Conservation (phyloP, 2,888 invertebrate species). For the Erebia aethiops region DNA sequence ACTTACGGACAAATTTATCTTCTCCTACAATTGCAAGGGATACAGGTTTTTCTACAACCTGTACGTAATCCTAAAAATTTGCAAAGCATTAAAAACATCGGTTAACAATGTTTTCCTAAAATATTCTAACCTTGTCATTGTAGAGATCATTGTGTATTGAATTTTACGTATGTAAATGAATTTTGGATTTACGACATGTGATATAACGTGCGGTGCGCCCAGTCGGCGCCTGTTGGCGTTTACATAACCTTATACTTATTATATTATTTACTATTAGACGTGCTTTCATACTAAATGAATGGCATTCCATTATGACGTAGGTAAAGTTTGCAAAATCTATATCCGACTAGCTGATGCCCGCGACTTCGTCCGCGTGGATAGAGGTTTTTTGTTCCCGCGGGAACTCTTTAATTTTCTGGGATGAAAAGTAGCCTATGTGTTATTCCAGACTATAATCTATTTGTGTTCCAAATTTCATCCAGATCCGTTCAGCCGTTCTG, state of each 20-base stretch:
- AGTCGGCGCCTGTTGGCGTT: constrained; percentile 41
- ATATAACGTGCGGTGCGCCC: constrained; percentile 40
- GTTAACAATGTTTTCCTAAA: constrained; percentile 12
- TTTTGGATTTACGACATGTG: constrained; percentile 26
- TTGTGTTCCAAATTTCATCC: too few species aligned
- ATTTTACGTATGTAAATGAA: constrained; percentile 41
- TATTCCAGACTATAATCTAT: too few species aligned
- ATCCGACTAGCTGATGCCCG: background rate
- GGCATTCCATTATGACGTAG: constrained; percentile 4
- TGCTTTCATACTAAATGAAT: constrained; percentile 27
- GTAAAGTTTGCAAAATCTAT: background rate
- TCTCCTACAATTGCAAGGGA: too few species aligned
- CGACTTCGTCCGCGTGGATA: too few species aligned
- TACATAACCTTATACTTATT: background rate
- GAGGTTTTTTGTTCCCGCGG: too few species aligned
- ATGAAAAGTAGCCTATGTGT: too few species aligned
- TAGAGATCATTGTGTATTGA: constrained; percentile 34
- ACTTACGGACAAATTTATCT: too few species aligned
- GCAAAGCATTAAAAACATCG: background rate
- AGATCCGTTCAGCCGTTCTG: too few species aligned
- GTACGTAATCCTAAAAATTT: background rate
- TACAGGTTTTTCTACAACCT: too few species aligned
- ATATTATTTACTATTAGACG: background rate
- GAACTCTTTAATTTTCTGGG: too few species aligned
- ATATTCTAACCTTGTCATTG: constrained; percentile 33